Percentiles rank a stretch among this genome's conserved stretches.
Evolutionary conservation across 2,797 vertebrate species (phyloP).

Genomic region (Capromys pilorides): DNA sequence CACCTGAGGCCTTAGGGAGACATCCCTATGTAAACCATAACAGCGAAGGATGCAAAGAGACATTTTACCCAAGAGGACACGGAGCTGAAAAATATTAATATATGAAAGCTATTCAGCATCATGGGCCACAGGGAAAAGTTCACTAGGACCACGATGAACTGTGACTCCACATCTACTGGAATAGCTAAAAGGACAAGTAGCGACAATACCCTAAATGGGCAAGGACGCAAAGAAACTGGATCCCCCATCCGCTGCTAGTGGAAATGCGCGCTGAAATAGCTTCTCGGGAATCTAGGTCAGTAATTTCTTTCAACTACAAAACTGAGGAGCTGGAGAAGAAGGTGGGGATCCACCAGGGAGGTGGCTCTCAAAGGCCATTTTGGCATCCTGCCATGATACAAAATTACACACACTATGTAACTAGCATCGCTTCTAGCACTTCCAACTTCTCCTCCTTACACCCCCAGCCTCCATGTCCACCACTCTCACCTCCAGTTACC

Average conservation of each 20-base stretch:
- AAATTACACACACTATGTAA: not conserved
- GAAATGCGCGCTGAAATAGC: not conserved
- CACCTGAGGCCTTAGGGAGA: too few species aligned
- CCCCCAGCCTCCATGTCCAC: conserved; percentile 45
- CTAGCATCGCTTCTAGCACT: not conserved
- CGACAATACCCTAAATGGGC: not conserved
- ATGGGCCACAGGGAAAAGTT: not conserved
- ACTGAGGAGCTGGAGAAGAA: not conserved
- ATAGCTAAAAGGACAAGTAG: not conserved
- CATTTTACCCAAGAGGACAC: not conserved
- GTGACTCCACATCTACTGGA: not conserved
- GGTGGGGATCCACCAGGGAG: not conserved
- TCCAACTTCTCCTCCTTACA: not conserved
- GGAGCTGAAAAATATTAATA: not conserved
- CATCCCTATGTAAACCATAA: not conserved
- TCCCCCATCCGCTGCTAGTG: not conserved
- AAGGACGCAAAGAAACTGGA: not conserved
- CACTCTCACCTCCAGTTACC: not conserved
- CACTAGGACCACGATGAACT: not conserved
- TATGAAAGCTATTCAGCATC: not conserved
- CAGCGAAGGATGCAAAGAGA: not conserved
- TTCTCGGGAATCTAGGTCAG: not conserved
- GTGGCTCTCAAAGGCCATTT: not conserved
- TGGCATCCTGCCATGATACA: not conserved
- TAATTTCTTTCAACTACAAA: not conserved